A percentile compares a stretch with the other conserved stretches of the same genome.
These are phyloP conservation scores for Toxotes chatareus DNA, from an alignment of 2,113 vertebrate genomes.

Conservation along the genomic window DNA sequence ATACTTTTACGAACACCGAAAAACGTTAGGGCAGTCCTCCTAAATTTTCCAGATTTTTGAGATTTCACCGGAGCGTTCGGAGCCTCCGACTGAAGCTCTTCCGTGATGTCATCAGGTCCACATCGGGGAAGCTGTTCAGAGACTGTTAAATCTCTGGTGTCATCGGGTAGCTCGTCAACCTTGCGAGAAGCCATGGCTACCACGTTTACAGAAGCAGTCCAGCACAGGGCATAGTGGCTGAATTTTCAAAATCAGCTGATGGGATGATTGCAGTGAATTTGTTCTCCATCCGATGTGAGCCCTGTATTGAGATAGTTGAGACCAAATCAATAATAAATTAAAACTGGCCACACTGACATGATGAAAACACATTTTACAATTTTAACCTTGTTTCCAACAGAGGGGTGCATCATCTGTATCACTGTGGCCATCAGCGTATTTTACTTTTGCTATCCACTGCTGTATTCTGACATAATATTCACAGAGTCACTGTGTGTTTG, in stretches of 20 bases:
- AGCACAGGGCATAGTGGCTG: constrained; percentile 43
- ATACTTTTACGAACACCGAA: constrained; percentile 94
- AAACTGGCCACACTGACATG: background rate
- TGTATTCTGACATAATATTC: background rate
- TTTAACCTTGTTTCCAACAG: background rate
- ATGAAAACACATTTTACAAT: background rate
- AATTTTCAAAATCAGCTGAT: constrained; percentile 35
- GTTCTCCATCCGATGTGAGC: constrained; percentile 56
- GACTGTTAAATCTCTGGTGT: constrained; percentile 56
- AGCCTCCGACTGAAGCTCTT: constrained; percentile 66
- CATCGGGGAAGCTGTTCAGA: constrained; percentile 65
- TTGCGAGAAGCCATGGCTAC: constrained; percentile 85
- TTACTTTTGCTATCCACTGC: background rate
- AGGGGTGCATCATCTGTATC: background rate
- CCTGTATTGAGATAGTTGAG: constrained; percentile 58
- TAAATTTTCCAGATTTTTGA: constrained; percentile 88
- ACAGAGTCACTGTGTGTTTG: background rate
- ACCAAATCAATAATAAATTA: constrained; percentile 14
- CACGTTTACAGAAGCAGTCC: constrained; percentile 46
- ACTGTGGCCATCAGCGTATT: background rate
- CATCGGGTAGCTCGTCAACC: constrained; percentile 70
- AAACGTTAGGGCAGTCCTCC: constrained; percentile 92
- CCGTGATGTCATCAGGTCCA: constrained; percentile 58
- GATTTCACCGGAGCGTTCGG: constrained; percentile 74
- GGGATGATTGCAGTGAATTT: constrained; percentile 32